phyloP scores from a whole-genome alignment of 92 coral and sea anemone species.

The Bergia sp. region DNA sequence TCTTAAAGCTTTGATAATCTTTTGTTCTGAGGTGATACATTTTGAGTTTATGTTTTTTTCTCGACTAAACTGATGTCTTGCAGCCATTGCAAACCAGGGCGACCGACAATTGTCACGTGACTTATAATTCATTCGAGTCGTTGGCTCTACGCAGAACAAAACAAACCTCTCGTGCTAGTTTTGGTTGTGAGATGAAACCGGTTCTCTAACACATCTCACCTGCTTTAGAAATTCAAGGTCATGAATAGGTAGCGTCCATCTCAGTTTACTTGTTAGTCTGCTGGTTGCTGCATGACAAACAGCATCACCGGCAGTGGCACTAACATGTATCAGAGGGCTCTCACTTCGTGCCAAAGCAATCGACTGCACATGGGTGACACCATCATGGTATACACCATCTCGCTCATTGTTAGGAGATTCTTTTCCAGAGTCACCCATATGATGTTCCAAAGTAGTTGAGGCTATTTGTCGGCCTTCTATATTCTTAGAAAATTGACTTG shows the following conservation, averaged over 20 bases:
- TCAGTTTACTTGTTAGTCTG: constrained; percentile 9
- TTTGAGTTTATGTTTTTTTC: too few relatives aligned
- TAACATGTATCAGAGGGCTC: background rate
- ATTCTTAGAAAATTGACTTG: background rate
- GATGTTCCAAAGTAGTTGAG: background rate
- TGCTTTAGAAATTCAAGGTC: constrained; percentile 67
- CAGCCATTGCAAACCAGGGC: too few relatives aligned
- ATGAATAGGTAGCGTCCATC: constrained; percentile 68
- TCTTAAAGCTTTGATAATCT: too few relatives aligned
- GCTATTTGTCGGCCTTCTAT: background rate
- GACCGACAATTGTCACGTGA: too few relatives aligned
- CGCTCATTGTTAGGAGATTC: background rate
- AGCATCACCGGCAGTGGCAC: background rate
- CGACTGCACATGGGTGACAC: background rate
- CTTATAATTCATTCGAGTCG: too few relatives aligned
- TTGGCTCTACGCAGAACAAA: too few relatives aligned
- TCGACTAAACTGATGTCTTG: too few relatives aligned
- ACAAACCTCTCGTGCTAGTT: too few relatives aligned
- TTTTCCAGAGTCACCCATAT: background rate
- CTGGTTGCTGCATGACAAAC: background rate
- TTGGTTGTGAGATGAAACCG: too few relatives aligned
- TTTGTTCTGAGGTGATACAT: too few relatives aligned
- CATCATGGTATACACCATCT: background rate
- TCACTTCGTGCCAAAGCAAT: background rate
- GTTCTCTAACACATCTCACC: constrained; percentile 31